These are phyloP conservation scores for Drosophila setosimentum DNA, from an alignment of 2,888 invertebrate genomes.

Conservation along the genomic window DNA sequence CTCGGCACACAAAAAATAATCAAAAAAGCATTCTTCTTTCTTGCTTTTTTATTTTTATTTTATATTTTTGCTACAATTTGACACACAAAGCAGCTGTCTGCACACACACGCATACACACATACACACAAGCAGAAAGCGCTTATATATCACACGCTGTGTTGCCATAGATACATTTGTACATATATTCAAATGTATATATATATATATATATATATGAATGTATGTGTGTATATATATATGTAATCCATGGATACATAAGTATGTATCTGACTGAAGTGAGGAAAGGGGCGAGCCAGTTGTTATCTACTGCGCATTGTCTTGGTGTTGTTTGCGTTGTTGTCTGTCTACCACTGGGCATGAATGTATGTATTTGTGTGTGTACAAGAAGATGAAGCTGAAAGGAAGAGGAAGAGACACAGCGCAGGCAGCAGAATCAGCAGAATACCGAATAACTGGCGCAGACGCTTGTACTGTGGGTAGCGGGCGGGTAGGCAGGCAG, in stretches of 20 bases:
- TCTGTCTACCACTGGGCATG: slow-evolving; percentile 48
- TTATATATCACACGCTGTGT: slow-evolving; percentile 52
- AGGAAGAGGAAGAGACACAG: slow-evolving; percentile 44
- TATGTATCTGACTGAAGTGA: slow-evolving; percentile 18
- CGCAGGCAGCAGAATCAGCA: slow-evolving; percentile 26
- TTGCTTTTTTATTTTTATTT: not conserved
- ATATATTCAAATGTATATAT: slow-evolving; percentile 28
- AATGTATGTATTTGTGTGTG: slow-evolving; percentile 31
- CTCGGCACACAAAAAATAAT: slow-evolving; percentile 53
- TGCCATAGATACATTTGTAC: slow-evolving; percentile 49
- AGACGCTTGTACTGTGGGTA: slow-evolving; percentile 55
- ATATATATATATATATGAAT: slow-evolving; percentile 17
- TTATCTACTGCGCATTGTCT: slow-evolving; percentile 80
- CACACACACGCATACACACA: slow-evolving; percentile 50
- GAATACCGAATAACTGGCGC: slow-evolving; percentile 73
- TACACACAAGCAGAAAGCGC: slow-evolving; percentile 24
- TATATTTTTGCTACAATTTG: slow-evolving; percentile 75
- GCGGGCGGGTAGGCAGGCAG: slow-evolving; percentile 39
- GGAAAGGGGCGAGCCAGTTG: slow-evolving; percentile 47
- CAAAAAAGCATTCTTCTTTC: slow-evolving; percentile 40
- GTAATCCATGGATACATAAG: slow-evolving; percentile 5
- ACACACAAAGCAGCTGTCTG: slow-evolving; percentile 80
- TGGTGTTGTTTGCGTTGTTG: slow-evolving; percentile 76
- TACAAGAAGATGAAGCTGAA: slow-evolving; percentile 67
- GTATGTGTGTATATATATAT: slow-evolving; percentile 12